A percentile compares a stretch with the other conserved stretches of the same genome.
These are phyloP conservation scores for Thoracochromis brauschi DNA, from an alignment of 2,113 vertebrate species.

Conservation along the genomic window DNA sequence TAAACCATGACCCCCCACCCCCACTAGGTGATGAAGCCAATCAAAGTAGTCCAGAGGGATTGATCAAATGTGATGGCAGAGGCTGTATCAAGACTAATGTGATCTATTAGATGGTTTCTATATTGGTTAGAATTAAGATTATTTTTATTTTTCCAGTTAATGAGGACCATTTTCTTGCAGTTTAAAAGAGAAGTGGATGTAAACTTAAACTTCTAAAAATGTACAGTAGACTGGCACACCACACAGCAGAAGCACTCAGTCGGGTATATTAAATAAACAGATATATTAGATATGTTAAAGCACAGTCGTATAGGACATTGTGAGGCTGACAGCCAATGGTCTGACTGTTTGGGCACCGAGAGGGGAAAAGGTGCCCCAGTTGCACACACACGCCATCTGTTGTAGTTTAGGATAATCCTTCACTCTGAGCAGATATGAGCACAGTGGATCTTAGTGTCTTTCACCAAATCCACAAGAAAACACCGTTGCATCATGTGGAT, in stretches of 20 bases:
- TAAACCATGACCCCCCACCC: too few relatives aligned
- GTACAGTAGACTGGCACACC: background rate
- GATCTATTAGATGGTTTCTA: too few relatives aligned
- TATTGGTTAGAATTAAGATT: too few relatives aligned
- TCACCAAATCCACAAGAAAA: background rate
- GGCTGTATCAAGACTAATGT: too few relatives aligned
- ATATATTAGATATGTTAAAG: background rate
- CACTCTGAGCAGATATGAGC: background rate
- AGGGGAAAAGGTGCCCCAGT: background rate
- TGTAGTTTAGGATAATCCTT: background rate
- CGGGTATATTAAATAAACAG: accelerated
- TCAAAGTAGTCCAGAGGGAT: too few relatives aligned
- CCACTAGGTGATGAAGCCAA: too few relatives aligned
- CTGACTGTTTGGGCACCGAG: background rate
- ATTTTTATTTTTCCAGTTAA: too few relatives aligned
- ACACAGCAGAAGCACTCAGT: background rate
- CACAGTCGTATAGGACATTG: accelerated
- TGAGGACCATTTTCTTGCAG: too few relatives aligned
- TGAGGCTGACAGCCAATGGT: background rate
- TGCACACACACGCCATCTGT: background rate
- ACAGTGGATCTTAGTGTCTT: background rate
- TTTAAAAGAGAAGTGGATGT: background rate
- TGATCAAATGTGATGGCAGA: too few relatives aligned
- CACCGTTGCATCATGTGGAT: background rate
- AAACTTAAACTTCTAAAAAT: background rate